Conservation (phyloP, 2,797 vertebrate species). For the Xenentodon cancila region DNA sequence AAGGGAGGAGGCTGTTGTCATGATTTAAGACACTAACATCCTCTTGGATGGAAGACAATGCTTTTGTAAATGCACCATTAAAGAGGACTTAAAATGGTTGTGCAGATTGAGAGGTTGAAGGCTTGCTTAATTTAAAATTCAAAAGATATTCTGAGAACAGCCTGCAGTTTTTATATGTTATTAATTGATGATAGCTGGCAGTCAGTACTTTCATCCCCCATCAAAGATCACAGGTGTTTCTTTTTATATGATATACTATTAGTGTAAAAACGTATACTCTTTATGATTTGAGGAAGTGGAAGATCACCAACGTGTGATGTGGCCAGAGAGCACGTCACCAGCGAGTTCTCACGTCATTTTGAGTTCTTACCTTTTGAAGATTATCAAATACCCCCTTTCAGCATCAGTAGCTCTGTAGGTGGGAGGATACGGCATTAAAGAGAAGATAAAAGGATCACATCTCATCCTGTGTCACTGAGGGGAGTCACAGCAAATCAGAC, state of each 20-base stretch:
- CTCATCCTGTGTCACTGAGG: conserved; percentile 36
- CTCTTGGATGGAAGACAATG: conserved; percentile 28
- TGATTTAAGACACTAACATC: conserved; percentile 20
- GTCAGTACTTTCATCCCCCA: too few relatives aligned
- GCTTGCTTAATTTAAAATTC: too few relatives aligned
- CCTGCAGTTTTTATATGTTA: too few relatives aligned
- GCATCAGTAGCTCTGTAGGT: conserved; percentile 34
- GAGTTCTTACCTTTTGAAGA: conserved; percentile 40
- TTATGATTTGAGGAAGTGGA: neutral
- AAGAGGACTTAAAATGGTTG: conserved; percentile 9
- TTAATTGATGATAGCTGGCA: too few relatives aligned
- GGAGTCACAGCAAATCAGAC: conserved; percentile 17
- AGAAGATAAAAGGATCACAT: conserved; percentile 24
- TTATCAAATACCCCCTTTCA: conserved; percentile 38
- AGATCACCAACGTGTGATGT: too few relatives aligned
- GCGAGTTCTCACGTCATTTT: conserved; percentile 22
- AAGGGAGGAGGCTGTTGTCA: conserved; percentile 14
- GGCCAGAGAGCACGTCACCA: neutral
- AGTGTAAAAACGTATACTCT: too few relatives aligned
- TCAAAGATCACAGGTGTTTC: too few relatives aligned
- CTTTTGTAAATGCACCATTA: conserved; percentile 40
- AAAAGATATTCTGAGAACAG: too few relatives aligned
- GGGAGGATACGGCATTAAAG: conserved; percentile 26
- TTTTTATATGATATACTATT: too few relatives aligned
- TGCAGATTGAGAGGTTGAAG: too few relatives aligned